phyloP scores from a whole-genome alignment of 2,888 invertebrate genomes.

The Lingula anatina region DNA sequence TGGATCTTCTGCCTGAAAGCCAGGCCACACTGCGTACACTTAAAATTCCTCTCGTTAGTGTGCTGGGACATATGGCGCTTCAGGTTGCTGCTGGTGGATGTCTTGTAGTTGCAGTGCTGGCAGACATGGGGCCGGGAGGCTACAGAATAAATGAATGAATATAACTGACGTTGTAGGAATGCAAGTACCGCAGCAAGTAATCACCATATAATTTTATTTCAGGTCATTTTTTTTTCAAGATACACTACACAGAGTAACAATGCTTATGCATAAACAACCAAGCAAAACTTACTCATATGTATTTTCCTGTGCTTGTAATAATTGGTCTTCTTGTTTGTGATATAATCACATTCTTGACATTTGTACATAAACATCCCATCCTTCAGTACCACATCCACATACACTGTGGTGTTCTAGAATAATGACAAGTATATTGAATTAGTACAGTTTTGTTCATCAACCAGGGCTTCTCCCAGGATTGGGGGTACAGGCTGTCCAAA shows the following conservation, averaged over 20 bases:
- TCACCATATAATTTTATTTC: too few species aligned
- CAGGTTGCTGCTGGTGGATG: conserved; percentile 44
- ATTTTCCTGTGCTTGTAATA: conserved; percentile 43
- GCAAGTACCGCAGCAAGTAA: too few species aligned
- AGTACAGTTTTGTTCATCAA: too few species aligned
- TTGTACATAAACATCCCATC: too few species aligned
- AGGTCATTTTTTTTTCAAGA: not conserved
- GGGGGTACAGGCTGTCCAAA: too few species aligned
- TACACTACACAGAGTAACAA: not conserved
- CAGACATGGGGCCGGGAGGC: conserved; percentile 34
- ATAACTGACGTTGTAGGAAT: too few species aligned
- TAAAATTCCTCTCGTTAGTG: conserved; percentile 28
- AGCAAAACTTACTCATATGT: conserved; percentile 28
- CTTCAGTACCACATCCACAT: too few species aligned
- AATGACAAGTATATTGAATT: too few species aligned
- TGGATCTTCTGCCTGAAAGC: conserved; percentile 47
- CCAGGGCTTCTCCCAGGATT: too few species aligned
- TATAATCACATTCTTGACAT: conserved; percentile 36
- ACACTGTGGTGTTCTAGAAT: too few species aligned
- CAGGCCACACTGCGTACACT: conserved; percentile 30
- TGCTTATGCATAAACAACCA: not conserved
- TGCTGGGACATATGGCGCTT: conserved; percentile 44
- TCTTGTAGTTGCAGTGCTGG: conserved; percentile 29
- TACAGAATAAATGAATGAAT: conserved; percentile 5
- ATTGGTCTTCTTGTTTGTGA: conserved; percentile 34